Conservation (phyloP, 2,113 vertebrate species). For the Pseudopipra pipra region DNA sequence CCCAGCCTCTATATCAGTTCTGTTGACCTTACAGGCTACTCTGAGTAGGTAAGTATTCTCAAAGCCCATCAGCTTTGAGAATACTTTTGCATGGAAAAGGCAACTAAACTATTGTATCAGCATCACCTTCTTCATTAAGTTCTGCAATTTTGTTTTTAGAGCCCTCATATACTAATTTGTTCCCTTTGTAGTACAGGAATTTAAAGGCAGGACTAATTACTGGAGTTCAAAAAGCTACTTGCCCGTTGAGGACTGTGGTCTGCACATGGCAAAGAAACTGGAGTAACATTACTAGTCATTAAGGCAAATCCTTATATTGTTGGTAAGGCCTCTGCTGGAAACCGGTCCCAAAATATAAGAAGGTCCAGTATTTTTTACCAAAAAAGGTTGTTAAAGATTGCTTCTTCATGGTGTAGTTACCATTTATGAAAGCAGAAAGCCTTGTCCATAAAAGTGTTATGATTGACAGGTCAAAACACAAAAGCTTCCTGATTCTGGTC, state of each 20-base stretch:
- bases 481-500: conserved; percentile 13
- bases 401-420: not conserved
- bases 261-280: not conserved
- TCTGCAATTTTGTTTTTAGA: not conserved
- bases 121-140: not conserved
- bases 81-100: not conserved
- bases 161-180: not conserved
- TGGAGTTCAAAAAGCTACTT: not conserved
- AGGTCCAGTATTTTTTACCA: not conserved
- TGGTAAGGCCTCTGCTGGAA: not conserved
- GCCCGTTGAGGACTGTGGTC: not conserved
- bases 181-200: not conserved
- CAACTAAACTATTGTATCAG: not conserved
- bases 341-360: not conserved
- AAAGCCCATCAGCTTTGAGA: not conserved
- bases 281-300: not conserved
- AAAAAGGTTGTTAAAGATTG: not conserved
- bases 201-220: not conserved
- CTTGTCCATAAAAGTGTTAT: not conserved
- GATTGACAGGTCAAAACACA: conserved; percentile 18
- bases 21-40: not conserved
- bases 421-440: not conserved
- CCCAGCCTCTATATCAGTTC: not conserved
- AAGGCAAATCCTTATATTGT: not conserved
- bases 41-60: not conserved